Percentiles rank a stretch among this genome's conserved stretches.
phyloP scores from a whole-genome alignment of 2,888 invertebrate genomes.

The Tetragonisca angustula region DNA sequence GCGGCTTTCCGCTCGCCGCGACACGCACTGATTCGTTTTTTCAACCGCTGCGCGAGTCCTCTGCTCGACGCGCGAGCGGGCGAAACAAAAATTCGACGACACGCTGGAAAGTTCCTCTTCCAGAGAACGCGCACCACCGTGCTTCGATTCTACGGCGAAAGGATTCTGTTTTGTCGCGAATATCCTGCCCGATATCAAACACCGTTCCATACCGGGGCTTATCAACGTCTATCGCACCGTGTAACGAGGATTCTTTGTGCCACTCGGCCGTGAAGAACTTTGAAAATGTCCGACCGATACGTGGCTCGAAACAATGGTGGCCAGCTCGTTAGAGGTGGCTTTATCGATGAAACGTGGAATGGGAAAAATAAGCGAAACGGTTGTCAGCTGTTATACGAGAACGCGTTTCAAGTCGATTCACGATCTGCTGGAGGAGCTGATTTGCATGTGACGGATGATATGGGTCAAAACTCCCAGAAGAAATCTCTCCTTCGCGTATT shows the following conservation, averaged over 20 bases:
- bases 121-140: constrained; percentile 53
- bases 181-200: constrained; percentile 7
- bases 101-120: constrained; percentile 55
- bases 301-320: not conserved
- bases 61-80: constrained; percentile 2
- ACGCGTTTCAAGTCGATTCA: not conserved
- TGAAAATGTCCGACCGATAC: not conserved
- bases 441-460: not conserved
- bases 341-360: not conserved
- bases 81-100: constrained; percentile 25
- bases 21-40: constrained; percentile 54
- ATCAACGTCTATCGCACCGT: not conserved
- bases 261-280: not conserved
- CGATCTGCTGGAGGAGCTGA: not conserved
- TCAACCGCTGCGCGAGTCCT: constrained; percentile 12
- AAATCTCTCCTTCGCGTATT: not conserved
- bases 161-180: constrained; percentile 54
- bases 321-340: not conserved
- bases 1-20: constrained; percentile 46
- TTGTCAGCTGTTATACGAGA: not conserved
- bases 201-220: no score
- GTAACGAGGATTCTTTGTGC: not conserved
- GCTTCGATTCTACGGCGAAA: constrained; percentile 51
- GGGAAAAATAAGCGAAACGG: not conserved
- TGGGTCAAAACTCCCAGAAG: not conserved